Percentiles rank a stretch among this genome's conserved stretches.
Conservation (phyloP, 2,113 vertebrate genomes). For the Sinosuthora webbiana region DNA sequence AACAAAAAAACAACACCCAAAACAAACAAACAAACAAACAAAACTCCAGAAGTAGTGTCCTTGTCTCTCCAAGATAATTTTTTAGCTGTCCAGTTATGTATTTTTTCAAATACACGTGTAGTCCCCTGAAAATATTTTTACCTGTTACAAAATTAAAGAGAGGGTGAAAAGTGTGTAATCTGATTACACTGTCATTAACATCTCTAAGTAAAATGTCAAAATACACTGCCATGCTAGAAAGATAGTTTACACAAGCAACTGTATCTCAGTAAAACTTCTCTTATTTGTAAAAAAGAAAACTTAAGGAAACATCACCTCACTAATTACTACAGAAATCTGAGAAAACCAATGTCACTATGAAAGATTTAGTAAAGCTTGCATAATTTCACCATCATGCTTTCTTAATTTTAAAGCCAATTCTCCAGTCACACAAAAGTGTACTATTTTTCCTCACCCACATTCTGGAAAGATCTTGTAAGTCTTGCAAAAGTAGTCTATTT, state of each 20-base stretch:
- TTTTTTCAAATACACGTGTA: neutral
- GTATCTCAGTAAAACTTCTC: neutral
- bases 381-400: neutral
- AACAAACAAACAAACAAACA: no score
- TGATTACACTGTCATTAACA: neutral
- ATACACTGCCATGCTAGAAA: neutral
- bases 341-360: neutral
- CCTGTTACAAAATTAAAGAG: neutral
- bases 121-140: neutral
- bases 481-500: constrained; percentile 3
- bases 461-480: neutral
- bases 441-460: neutral
- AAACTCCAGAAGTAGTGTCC: neutral
- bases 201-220: neutral
- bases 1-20: no score
- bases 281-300: neutral
- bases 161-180: neutral
- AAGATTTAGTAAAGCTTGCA: neutral
- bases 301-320: neutral
- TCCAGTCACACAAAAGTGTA: neutral
- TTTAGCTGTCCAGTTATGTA: neutral
- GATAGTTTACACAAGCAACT: neutral
- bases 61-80: neutral
- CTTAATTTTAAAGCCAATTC: neutral
- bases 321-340: neutral